Evolutionary conservation across 2,888 invertebrate genomes (phyloP).

Genomic region (Monochamus alternatus): DNA sequence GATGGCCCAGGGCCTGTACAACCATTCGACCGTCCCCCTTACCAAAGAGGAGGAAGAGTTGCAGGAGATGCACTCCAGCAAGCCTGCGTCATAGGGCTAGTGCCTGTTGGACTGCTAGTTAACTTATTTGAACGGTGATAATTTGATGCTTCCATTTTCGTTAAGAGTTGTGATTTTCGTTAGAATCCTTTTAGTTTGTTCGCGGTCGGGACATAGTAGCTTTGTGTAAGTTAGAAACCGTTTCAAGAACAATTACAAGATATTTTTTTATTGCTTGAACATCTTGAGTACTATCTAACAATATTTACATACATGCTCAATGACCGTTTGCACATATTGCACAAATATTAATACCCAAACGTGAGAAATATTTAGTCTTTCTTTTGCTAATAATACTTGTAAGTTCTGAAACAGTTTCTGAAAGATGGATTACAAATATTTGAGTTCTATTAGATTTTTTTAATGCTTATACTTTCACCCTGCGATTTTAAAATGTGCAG

Average conservation of each 20-base stretch:
- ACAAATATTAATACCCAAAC: too few relatives aligned
- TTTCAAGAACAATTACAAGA: neutral
- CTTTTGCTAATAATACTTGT: too few relatives aligned
- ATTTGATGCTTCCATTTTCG: conserved; percentile 56
- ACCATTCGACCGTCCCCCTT: conserved; percentile 86
- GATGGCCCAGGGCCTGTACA: conserved; percentile 96
- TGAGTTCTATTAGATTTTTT: too few relatives aligned
- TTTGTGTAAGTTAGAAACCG: neutral
- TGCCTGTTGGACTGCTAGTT: conserved; percentile 37
- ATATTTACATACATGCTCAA: too few relatives aligned
- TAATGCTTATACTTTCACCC: too few relatives aligned
- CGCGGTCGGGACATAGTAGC: neutral
- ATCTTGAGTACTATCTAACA: too few relatives aligned
- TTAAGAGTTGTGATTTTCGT: conserved; percentile 31
- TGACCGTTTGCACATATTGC: too few relatives aligned
- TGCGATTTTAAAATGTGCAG: too few relatives aligned
- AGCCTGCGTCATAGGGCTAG: conserved; percentile 55
- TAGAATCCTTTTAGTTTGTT: neutral
- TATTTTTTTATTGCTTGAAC: too few relatives aligned
- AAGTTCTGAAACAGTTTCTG: too few relatives aligned
- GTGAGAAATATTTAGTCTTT: too few relatives aligned
- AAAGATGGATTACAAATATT: too few relatives aligned
- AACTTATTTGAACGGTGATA: conserved; percentile 56
- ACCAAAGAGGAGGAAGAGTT: conserved; percentile 87
- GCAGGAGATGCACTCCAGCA: conserved; percentile 71